Evolutionary conservation across 2,888 invertebrate species (phyloP).

Genomic region (Phaedon cochleariae): DNA sequence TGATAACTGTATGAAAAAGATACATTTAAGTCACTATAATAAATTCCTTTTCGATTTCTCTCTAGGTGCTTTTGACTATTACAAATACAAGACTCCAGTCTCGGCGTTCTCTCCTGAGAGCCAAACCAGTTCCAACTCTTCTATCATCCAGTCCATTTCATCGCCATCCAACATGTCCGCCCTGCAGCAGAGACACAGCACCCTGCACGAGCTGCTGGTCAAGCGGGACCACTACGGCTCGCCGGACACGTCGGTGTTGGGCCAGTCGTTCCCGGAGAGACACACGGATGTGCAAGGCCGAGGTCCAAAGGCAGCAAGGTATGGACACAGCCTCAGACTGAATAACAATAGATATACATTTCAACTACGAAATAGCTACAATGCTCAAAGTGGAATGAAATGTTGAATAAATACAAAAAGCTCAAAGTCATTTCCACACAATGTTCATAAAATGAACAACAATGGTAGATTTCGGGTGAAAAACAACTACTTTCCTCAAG

Average conservation of each 20-base stretch:
- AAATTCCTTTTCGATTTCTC: no score
- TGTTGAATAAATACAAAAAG: no score
- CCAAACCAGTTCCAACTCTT: conserved; percentile 72
- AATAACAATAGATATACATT: no score
- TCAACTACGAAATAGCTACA: no score
- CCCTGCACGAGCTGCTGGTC: conserved; percentile 75
- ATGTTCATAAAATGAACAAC: no score
- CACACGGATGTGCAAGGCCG: conserved; percentile 18
- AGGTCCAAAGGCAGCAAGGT: conserved; percentile 11
- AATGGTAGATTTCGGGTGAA: no score
- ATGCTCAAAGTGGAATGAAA: no score
- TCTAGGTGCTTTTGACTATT: conserved; percentile 33
- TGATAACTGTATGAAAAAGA: no score
- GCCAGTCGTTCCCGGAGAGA: conserved; percentile 38
- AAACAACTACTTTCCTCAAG: no score
- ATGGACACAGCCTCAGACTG: no score
- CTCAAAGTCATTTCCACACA: no score
- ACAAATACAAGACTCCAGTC: conserved; percentile 52
- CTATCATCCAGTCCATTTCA: conserved; percentile 63
- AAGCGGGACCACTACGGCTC: conserved; percentile 70
- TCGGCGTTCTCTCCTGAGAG: conserved; percentile 73
- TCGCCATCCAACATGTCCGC: conserved; percentile 59
- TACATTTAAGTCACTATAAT: no score
- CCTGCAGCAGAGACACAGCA: conserved; percentile 61
- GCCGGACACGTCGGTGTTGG: conserved; percentile 64